Base-by-base conservation (phyloP, 2,113 vertebrate species). In the Bombycilla garrulus region DNA sequence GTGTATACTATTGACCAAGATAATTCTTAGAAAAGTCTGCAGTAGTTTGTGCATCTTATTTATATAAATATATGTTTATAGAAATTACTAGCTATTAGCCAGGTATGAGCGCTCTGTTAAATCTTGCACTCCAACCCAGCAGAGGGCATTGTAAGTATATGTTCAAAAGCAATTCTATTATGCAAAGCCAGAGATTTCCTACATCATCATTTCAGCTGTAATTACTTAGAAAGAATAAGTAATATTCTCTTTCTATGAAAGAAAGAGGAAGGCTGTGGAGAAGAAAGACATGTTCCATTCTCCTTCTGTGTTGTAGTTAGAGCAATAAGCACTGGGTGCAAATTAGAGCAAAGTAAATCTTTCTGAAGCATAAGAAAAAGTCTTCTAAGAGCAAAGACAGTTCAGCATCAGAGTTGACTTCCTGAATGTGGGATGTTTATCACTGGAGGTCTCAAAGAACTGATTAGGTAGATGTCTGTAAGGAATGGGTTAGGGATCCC, bases 141-240 rank as follows among this genome's bases (percentile, higher is more conserved):
- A 97, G 94, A 92, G 96, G 90, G 92, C 82, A 95, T 92, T 51
- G 78, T 71, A 70, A 92, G 33, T 77, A 83, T 95, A 58, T 42
- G 12, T 62, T 73, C 86, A 88, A 90, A 88, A 90, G 10, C 25
- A 33, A 50, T 53, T 24, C 15, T 67, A 33, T 74, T 81, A 71
- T 29, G 47, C 58, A 78, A 89, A 87, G 44, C 29, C 47, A 89
- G 29, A 69, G 20, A 86, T 86, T 86, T 66, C 29, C 67, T 35
- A 57, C 38, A 47, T 29, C 15, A 77, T 61, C 23, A 42, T 83
- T 56, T 72, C 40, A 48, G 23, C 45, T 86, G 31, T 70, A 81
- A 56, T 83, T 91, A 38, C 26, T 33, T 74, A 69, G 57, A 79
- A 88, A 56, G n/a, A 64, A 25, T 17, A 84, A 53, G 24, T 6